Conservation (phyloP, 1,140 invertebrate species). For the Melitaea cinxia region DNA sequence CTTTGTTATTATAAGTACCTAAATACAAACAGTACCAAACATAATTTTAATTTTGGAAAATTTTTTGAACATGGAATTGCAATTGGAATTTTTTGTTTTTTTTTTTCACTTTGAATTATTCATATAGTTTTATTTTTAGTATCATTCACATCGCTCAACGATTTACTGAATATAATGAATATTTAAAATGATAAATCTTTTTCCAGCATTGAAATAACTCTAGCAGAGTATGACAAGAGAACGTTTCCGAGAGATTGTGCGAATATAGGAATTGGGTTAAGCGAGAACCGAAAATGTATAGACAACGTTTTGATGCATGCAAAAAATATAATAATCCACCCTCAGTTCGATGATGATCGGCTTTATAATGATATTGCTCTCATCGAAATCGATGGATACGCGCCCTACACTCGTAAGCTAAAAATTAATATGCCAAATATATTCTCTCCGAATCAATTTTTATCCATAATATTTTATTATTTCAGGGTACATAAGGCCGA, state of each 20-base stretch:
- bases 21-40: too few relatives aligned
- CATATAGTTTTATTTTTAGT: too few relatives aligned
- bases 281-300: slow-evolving; percentile 52
- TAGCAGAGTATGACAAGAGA: slow-evolving; percentile 70
- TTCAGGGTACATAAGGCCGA: slow-evolving; percentile 68
- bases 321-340: slow-evolving; percentile 53
- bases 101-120: too few relatives aligned
- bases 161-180: background rate
- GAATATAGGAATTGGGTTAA: slow-evolving; percentile 33
- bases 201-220: slow-evolving; percentile 64
- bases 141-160: too few relatives aligned
- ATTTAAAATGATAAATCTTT: background rate
- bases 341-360: slow-evolving; percentile 51
- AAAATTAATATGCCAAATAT: too few relatives aligned
- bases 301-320: slow-evolving; percentile 56
- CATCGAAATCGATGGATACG: slow-evolving; percentile 49
- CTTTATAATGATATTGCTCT: slow-evolving; percentile 68
- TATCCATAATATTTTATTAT: slow-evolving; percentile 21
- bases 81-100: too few relatives aligned
- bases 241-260: slow-evolving; percentile 68
- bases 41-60: too few relatives aligned
- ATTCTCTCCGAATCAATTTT: too few relatives aligned
- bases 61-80: too few relatives aligned
- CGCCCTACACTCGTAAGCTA: slow-evolving; percentile 66
- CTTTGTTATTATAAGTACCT: too few relatives aligned